These are phyloP conservation scores for Cichladusa arquata DNA, from an alignment of 2,113 vertebrate species.

Conservation along the genomic window DNA sequence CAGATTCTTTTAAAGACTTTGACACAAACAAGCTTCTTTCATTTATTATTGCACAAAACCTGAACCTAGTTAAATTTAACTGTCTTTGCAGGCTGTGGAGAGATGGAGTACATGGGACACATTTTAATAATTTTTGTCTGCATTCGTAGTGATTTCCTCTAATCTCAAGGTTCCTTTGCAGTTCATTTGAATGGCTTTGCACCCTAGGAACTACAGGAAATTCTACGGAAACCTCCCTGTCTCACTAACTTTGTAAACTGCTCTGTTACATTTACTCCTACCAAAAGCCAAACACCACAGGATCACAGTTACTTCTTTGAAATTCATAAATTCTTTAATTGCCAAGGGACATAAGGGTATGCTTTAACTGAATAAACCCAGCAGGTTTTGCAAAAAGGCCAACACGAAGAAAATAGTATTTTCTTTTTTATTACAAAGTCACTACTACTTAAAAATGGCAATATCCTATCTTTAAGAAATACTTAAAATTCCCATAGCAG, in stretches of 20 bases:
- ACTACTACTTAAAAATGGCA: background rate
- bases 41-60: conserved; percentile 49
- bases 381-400: background rate
- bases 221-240: conserved; percentile 12
- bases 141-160: conserved; percentile 30
- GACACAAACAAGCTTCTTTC: conserved; percentile 28
- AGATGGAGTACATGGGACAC: background rate
- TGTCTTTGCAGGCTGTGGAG: conserved; percentile 57
- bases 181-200: conserved; percentile 13
- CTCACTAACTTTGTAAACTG: background rate
- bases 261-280: conserved; percentile 13
- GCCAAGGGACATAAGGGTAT: background rate
- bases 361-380: background rate
- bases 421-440: background rate
- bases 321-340: background rate
- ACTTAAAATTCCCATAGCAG: background rate
- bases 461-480: background rate
- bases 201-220: conserved; percentile 35
- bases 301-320: background rate
- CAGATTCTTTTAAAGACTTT: conserved; percentile 50
- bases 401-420: rapidly evolving
- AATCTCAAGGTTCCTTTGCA: background rate
- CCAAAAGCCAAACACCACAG: conserved; percentile 15
- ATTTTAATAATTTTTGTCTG: background rate
- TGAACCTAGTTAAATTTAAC: conserved; percentile 53